These are phyloP conservation scores for Tetragnatha versicolor DNA, from an alignment of 1,140 invertebrate species.

Conservation along the genomic window DNA sequence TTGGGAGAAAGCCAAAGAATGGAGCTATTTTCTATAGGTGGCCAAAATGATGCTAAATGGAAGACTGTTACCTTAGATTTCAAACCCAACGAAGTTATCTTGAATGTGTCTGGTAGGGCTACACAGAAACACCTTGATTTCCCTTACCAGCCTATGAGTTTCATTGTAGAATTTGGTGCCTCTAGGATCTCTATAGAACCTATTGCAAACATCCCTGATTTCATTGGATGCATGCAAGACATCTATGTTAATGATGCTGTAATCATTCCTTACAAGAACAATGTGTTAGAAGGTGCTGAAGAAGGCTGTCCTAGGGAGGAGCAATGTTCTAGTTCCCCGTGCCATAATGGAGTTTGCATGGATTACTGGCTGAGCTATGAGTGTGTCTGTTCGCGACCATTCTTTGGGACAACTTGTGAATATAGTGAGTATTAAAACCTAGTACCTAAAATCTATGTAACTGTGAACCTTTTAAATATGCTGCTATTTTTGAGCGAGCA, in stretches of 20 bases:
- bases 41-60: constrained; percentile 83
- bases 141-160: constrained; percentile 11
- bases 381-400: constrained; percentile 56
- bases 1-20: constrained; percentile 58
- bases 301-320: constrained; percentile 74
- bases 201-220: constrained; percentile 67
- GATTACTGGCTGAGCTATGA: constrained; percentile 66
- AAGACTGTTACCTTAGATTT: constrained; percentile 75
- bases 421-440: constrained; percentile 83
- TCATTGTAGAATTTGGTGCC: constrained; percentile 31
- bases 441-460: no score
- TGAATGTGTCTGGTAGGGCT: constrained; percentile 41
- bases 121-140: constrained; percentile 13
- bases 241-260: constrained; percentile 84
- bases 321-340: constrained; percentile 74
- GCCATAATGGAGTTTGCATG: constrained; percentile 76
- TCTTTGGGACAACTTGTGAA: constrained; percentile 78
- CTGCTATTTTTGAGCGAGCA: no score
- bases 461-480: no score
- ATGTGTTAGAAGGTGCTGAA: constrained; percentile 67
- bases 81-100: constrained; percentile 74
- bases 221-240: constrained; percentile 92
- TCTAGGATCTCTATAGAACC: not conserved
- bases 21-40: constrained; percentile 37
- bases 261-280: constrained; percentile 66